Base-by-base conservation (phyloP, 2,797 vertebrate species). In the Austrolebias charrua region DNA sequence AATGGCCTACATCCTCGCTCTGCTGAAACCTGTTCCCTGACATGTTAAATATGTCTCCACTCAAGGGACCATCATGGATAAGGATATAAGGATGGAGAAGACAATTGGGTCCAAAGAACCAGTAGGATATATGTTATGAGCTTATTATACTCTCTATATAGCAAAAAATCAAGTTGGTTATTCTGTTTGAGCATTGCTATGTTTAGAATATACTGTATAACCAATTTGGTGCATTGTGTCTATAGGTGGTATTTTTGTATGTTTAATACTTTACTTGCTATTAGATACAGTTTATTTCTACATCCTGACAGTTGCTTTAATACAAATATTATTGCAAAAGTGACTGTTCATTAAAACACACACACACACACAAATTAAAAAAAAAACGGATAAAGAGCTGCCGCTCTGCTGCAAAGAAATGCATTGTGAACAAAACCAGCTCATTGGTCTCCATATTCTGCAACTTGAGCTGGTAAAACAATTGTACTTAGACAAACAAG, bases 41-140 rank as follows among this genome's bases (percentile, higher is more conserved):
- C 62, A 77, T 74, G 55, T 79, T 62, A 83, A 79, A 84, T 66
- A 69, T 5, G 9, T 86, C 68, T 62, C 58, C 72, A 71, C 75
- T 55, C 81, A 6, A 6, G 80, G 77, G 82, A 87, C 42, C 58
- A 61, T 81, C 52, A 63, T 68, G 69, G 76, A 78, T 19, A 48
- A 48, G 46, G 19, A 48, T 20, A 5, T 62, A 69, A 75, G 70
- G 68, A 72, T 68, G 57, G 68, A 84, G 58, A 68, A 84, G 75
- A 75, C 83, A 86, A 83, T 87, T 86, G 85, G 53, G 45, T 71
- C 62, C 48, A 47, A 75, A 40, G 81, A 85, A 63, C 71, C 60
- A 76, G 78, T 71, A 74, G 44, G n/a, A 78, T 60, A 78, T 78
- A 70, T 70, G 66, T 75, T 62, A 77, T 71, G 56, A 81, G 73